Evolutionary conservation across 2,113 vertebrate species (phyloP).

Genomic region (Meles meles): DNA sequence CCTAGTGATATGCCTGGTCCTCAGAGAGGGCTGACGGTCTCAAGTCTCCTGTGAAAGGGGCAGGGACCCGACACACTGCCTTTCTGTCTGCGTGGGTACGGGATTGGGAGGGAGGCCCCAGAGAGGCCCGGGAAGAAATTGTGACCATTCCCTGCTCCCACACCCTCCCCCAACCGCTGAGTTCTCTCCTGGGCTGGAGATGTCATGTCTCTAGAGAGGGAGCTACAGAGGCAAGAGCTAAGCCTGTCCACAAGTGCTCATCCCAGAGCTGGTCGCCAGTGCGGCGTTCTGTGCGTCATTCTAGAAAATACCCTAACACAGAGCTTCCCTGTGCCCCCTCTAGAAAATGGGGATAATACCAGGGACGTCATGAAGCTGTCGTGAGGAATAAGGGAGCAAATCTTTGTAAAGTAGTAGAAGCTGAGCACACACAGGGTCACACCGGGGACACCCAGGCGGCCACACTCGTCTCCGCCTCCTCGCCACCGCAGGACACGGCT

Average conservation of each 20-base stretch:
- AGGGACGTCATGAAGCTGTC: background rate
- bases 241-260: background rate
- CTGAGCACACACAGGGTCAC: background rate
- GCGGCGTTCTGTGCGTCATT: background rate
- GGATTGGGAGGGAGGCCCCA: background rate
- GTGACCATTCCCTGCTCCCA: background rate
- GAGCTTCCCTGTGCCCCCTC: background rate
- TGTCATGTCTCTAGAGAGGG: background rate
- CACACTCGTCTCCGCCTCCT: background rate
- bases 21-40: background rate
- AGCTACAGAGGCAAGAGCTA: background rate
- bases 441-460: background rate
- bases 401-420: background rate
- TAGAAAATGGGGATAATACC: background rate
- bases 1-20: background rate
- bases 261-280: background rate
- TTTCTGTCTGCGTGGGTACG: background rate
- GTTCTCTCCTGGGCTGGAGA: background rate
- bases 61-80: background rate
- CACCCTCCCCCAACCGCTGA: background rate
- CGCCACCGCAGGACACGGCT: accelerated
- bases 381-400: background rate
- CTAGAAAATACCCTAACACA: background rate
- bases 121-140: background rate
- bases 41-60: background rate